Evolutionary conservation across 2,888 invertebrate species (phyloP).

Genomic region (Allacma fusca): DNA sequence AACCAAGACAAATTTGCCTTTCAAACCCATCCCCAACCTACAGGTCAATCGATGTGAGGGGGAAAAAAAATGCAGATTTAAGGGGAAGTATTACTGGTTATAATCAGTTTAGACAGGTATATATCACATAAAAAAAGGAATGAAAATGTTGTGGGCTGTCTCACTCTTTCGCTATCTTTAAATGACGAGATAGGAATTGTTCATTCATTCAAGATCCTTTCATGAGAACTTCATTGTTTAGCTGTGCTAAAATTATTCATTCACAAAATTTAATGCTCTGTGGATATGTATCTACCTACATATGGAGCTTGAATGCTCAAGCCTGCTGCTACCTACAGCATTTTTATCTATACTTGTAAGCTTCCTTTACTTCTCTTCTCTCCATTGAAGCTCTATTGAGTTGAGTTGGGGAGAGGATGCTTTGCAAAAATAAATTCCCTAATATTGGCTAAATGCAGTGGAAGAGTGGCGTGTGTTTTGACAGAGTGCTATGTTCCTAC

Average conservation of each 20-base stretch:
- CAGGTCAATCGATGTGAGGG: not conserved
- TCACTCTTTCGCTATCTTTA: no score
- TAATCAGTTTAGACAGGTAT: not conserved
- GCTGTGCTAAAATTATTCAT: no score
- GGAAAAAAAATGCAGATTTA: not conserved
- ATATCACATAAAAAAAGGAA: not conserved
- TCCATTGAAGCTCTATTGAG: no score
- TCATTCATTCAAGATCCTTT: not conserved
- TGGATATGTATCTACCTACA: no score
- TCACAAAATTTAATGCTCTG: no score
- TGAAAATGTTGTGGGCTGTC: not conserved
- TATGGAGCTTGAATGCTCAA: no score
- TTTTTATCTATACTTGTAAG: no score
- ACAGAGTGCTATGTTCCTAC: slow-evolving; percentile 7
- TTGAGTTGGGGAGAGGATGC: not conserved
- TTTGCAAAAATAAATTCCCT: not conserved
- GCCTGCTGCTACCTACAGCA: no score
- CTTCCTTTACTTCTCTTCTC: no score
- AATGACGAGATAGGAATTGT: no score
- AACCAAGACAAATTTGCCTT: not conserved
- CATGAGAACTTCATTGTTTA: not conserved
- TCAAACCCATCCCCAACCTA: not conserved
- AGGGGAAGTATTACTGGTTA: not conserved
- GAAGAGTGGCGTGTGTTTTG: not conserved
- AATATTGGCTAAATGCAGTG: not conserved